A percentile compares a stretch with the other conserved stretches of the same genome.
Conservation (phyloP, 2,797 vertebrate genomes). For the Sphaeramia orbicularis region DNA sequence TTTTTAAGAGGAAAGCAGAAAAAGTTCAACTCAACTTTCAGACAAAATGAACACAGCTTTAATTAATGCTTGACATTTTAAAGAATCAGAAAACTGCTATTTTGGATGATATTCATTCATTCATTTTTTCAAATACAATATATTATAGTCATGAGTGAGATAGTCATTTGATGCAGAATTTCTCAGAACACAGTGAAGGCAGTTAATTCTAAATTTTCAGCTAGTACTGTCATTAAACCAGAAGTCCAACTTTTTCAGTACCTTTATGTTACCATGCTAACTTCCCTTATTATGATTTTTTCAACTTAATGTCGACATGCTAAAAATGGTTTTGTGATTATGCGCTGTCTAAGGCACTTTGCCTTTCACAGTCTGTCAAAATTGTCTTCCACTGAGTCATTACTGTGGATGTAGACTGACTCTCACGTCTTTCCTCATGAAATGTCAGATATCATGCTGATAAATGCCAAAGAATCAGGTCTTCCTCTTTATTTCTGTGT, state of each 20-base stretch:
- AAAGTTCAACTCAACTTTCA: too few relatives aligned
- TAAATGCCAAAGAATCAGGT: conserved; percentile 20
- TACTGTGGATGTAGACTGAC: not conserved
- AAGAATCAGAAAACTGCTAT: too few relatives aligned
- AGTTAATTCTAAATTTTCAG: too few relatives aligned
- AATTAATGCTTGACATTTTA: too few relatives aligned
- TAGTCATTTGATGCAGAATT: too few relatives aligned
- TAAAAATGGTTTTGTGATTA: conserved; percentile 4
- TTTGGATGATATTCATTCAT: too few relatives aligned
- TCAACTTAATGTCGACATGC: not conserved
- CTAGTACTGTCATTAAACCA: not conserved
- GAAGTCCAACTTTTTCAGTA: not conserved
- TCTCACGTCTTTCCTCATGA: too few relatives aligned
- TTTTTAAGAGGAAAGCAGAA: too few relatives aligned
- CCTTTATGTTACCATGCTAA: not conserved
- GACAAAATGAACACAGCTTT: too few relatives aligned
- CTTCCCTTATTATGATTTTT: not conserved
- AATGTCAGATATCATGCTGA: conserved; percentile 38
- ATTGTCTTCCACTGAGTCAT: conserved; percentile 3
- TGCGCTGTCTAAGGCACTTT: conserved; percentile 6
- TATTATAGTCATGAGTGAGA: too few relatives aligned
- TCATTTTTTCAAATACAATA: too few relatives aligned
- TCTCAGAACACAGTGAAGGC: too few relatives aligned
- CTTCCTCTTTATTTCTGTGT: conserved; percentile 25
- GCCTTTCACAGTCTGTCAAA: not conserved